Percentiles rank a stretch among this genome's conserved stretches.
These are phyloP conservation scores for Omphaloscelis lunosa DNA, from an alignment of 2,888 invertebrate species.

Conservation along the genomic window DNA sequence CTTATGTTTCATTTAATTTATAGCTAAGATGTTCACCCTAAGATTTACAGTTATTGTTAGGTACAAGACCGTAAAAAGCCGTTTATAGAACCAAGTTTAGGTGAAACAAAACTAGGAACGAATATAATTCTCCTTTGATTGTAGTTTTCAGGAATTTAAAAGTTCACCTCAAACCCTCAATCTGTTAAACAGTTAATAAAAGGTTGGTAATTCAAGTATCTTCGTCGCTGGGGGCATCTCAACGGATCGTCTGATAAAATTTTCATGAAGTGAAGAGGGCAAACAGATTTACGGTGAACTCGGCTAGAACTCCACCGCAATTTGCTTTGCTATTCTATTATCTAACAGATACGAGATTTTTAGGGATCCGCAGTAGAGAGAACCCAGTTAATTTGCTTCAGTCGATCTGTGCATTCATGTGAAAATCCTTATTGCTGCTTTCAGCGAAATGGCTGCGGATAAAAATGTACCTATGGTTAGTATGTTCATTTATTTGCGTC, in stretches of 20 bases:
- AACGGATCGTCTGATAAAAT: slow-evolving; percentile 37
- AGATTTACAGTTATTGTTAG: slow-evolving; percentile 11
- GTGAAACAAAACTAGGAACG: no score
- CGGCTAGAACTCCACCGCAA: slow-evolving; percentile 26
- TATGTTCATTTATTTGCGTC: neutral
- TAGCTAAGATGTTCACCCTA: slow-evolving; percentile 16
- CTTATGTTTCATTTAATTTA: slow-evolving; percentile 38
- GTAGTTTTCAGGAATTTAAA: slow-evolving; percentile 1
- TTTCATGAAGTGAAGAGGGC: slow-evolving; percentile 45
- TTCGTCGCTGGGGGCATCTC: neutral
- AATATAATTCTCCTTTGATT: neutral
- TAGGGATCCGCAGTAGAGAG: slow-evolving; percentile 1
- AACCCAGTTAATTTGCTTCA: neutral
- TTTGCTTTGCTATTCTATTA: slow-evolving; percentile 17
- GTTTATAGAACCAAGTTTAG: neutral
- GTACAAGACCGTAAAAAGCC: neutral
- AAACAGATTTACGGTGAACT: slow-evolving; percentile 39
- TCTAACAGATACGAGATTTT: slow-evolving; percentile 23
- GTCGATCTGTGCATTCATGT: slow-evolving; percentile 5
- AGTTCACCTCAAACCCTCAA: neutral
- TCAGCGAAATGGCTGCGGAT: neutral
- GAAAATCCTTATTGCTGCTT: neutral
- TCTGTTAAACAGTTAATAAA: slow-evolving; percentile 22
- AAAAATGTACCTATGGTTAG: slow-evolving; percentile 15
- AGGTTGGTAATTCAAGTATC: slow-evolving; percentile 6